Evolutionary conservation across 2,797 vertebrate species (phyloP).

Genomic region (Catostomus latipinnis): DNA sequence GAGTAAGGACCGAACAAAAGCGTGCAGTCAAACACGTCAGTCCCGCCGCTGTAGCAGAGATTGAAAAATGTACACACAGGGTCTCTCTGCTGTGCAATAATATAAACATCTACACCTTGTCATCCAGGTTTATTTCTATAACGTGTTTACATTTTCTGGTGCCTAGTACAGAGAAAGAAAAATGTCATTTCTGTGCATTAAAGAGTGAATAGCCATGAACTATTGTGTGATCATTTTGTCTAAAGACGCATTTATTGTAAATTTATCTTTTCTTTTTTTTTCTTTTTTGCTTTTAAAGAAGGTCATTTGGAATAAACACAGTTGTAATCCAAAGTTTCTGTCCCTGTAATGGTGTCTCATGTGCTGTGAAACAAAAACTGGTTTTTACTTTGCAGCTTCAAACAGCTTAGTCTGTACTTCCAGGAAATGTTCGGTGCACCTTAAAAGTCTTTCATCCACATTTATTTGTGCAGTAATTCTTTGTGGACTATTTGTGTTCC

Average conservation of each 20-base stretch:
- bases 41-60: conserved; percentile 58
- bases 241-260: conserved; percentile 68
- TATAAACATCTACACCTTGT: conserved; percentile 64
- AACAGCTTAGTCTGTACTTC: not conserved
- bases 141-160: conserved; percentile 97
- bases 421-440: not conserved
- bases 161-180: conserved; percentile 87
- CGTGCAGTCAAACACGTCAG: conserved; percentile 48
- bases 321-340: conserved; percentile 61
- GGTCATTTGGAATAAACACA: conserved; percentile 73
- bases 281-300: conserved; percentile 63
- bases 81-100: conserved; percentile 69
- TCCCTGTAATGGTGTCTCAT: conserved; percentile 45
- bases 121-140: conserved; percentile 92
- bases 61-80: conserved; percentile 63
- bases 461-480: not conserved
- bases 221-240: conserved; percentile 75
- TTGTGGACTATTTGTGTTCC: not conserved
- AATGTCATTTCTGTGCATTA: conserved; percentile 88
- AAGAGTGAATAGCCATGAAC: conserved; percentile 81
- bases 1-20: conserved; percentile 30
- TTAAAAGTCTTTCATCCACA: not conserved
- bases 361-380: not conserved
- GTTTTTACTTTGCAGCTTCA: not conserved
- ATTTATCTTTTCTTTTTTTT: conserved; percentile 56